A percentile compares a stretch with the other conserved stretches of the same genome.
Conservation (phyloP, 1,140 invertebrate species). For the Leptopilina clavipes region DNA sequence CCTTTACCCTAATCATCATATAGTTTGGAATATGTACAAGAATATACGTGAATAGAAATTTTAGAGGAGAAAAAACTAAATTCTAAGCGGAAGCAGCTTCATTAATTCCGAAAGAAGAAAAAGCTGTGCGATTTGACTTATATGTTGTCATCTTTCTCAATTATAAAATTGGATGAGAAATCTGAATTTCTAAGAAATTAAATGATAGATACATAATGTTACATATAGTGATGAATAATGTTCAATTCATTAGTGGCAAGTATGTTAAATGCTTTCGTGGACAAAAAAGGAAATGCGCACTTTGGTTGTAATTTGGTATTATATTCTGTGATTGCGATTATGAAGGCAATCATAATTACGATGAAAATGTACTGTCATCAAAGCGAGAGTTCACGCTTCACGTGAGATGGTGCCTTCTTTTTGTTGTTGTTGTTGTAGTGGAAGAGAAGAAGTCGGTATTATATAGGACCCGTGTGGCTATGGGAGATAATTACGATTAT, state of each 20-base stretch:
- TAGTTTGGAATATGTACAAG: too few relatives aligned
- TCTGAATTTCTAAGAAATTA: not conserved
- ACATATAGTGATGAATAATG: not conserved
- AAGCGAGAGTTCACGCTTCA: slow-evolving; percentile 33
- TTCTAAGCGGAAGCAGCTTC: not conserved
- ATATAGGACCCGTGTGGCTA: slow-evolving; percentile 58
- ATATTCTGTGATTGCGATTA: slow-evolving; percentile 33
- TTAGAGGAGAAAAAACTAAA: not conserved
- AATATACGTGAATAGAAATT: not conserved
- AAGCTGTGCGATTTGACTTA: not conserved
- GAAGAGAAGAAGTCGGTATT: slow-evolving; percentile 14
- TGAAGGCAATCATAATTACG: slow-evolving; percentile 29
- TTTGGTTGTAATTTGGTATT: slow-evolving; percentile 22
- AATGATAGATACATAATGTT: not conserved
- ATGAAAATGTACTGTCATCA: slow-evolving; percentile 25
- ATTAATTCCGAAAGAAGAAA: not conserved
- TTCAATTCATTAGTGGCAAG: not conserved
- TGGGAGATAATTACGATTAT: slow-evolving; percentile 60
- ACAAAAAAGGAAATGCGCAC: not conserved
- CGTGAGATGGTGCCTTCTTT: slow-evolving; percentile 18
- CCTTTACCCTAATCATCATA: not conserved
- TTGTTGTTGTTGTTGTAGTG: not conserved
- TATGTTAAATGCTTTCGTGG: slow-evolving; percentile 14
- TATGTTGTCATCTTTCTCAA: not conserved
- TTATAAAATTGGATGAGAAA: not conserved